phyloP scores from a whole-genome alignment of 1,140 invertebrate genomes.

The Cheumatopsyche charites region DNA sequence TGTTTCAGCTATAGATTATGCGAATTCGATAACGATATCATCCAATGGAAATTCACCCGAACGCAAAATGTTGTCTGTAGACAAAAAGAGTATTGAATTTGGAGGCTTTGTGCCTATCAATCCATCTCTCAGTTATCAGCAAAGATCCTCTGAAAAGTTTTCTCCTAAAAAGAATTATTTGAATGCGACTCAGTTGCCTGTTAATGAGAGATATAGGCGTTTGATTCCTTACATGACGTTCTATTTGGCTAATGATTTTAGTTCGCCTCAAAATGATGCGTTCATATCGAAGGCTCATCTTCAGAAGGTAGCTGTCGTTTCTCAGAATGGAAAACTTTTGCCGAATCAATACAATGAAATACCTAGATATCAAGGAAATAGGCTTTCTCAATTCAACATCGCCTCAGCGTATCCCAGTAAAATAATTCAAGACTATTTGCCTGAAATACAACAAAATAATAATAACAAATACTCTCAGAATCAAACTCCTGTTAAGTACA shows the following conservation, averaged over 20 bases:
- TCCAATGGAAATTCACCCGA: slow-evolving; percentile 61
- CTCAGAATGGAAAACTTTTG: slow-evolving; percentile 52
- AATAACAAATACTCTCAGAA: slow-evolving; percentile 32
- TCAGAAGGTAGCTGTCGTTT: slow-evolving; percentile 53
- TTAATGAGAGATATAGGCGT: slow-evolving; percentile 72
- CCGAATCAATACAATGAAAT: slow-evolving; percentile 54
- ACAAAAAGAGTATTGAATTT: slow-evolving; percentile 50
- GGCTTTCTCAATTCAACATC: slow-evolving; percentile 59
- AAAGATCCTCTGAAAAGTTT: slow-evolving; percentile 20
- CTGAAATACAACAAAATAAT: slow-evolving; percentile 13
- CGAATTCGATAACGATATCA: slow-evolving; percentile 53
- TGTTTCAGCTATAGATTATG: slow-evolving; percentile 54
- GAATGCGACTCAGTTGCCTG: slow-evolving; percentile 54
- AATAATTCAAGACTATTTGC: slow-evolving; percentile 51
- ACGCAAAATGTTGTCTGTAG: slow-evolving; percentile 55
- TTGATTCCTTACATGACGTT: slow-evolving; percentile 83
- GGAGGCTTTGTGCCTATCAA: slow-evolving; percentile 50
- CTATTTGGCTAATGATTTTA: slow-evolving; percentile 71
- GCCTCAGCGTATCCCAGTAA: slow-evolving; percentile 59
- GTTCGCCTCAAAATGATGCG: slow-evolving; percentile 51
- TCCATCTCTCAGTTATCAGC: slow-evolving; percentile 37
- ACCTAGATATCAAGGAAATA: slow-evolving; percentile 59
- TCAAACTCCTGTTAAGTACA: slow-evolving; percentile 18
- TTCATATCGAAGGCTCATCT: slow-evolving; percentile 53
- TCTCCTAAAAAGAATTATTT: slow-evolving; percentile 36